Percentiles rank a stretch among this genome's conserved stretches.
Evolutionary conservation across 2,797 vertebrate genomes (phyloP).

Genomic region (Mus caroli): DNA sequence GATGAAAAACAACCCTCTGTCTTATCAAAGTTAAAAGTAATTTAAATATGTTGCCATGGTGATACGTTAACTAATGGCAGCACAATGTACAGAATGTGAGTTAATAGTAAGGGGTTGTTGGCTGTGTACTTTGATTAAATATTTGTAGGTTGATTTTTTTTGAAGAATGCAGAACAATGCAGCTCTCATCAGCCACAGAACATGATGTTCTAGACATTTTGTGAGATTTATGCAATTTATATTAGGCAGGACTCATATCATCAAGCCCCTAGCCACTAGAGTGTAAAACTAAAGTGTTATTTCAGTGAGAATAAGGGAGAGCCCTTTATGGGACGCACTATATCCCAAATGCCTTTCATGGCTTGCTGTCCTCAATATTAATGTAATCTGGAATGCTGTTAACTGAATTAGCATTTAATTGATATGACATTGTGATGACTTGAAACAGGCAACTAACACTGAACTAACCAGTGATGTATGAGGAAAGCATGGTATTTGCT

Average conservation of each 20-base stretch:
- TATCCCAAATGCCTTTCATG: constrained; percentile 58
- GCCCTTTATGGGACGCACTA: constrained; percentile 17
- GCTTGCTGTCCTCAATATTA: constrained; percentile 51
- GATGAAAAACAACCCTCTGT: constrained; percentile 33
- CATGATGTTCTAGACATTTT: constrained; percentile 53
- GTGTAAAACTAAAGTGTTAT: constrained; percentile 65
- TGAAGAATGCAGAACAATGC: constrained; percentile 44
- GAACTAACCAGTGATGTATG: constrained; percentile 19
- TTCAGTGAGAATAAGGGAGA: constrained; percentile 10
- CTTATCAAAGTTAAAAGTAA: constrained; percentile 47
- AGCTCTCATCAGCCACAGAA: constrained; percentile 39
- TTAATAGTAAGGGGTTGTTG: constrained; percentile 23
- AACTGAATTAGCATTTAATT: constrained; percentile 73
- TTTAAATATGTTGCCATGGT: background rate
- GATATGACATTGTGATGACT: constrained; percentile 64
- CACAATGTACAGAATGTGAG: constrained; percentile 29
- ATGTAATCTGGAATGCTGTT: constrained; percentile 34
- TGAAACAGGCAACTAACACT: constrained; percentile 14
- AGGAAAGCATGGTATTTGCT: background rate
- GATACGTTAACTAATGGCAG: constrained; percentile 36
- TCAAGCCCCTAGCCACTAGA: constrained; percentile 30
- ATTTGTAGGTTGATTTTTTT: constrained; percentile 37
- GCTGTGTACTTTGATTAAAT: constrained; percentile 59
- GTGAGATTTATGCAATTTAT: constrained; percentile 68
- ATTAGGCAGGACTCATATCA: constrained; percentile 34